Percentiles rank a stretch among this genome's conserved stretches.
phyloP scores from a whole-genome alignment of 2,797 vertebrate genomes.

The Neostethus bicornis region DNA sequence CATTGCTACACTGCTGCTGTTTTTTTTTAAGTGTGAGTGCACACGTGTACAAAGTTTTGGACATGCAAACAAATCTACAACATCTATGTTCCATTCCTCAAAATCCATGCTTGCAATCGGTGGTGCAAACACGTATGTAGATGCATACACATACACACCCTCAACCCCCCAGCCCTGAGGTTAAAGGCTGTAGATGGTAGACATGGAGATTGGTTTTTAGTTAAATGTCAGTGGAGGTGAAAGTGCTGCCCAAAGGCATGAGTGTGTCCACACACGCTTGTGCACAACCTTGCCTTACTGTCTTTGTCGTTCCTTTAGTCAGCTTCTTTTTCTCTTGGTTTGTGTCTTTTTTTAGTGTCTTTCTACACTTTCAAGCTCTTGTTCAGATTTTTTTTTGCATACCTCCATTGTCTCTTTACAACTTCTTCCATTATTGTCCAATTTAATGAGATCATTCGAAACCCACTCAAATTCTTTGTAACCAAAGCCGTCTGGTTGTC shows the following conservation, averaged over 20 bases:
- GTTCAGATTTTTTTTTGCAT: not conserved
- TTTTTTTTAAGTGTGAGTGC: not conserved
- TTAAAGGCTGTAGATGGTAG: constrained; percentile 75
- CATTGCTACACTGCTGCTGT: constrained; percentile 25
- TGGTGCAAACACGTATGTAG: constrained; percentile 18
- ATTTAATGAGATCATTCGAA: not conserved
- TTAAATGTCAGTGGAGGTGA: constrained; percentile 88
- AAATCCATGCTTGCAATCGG: constrained; percentile 19
- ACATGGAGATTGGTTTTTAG: constrained; percentile 84
- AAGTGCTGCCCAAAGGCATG: constrained; percentile 77
- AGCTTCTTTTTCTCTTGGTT: constrained; percentile 7
- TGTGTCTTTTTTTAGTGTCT: constrained; percentile 24
- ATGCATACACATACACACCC: constrained; percentile 34
- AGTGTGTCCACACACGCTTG: constrained; percentile 3
- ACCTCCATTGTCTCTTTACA: not conserved
- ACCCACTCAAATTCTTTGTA: too few relatives aligned
- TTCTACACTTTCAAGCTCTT: constrained; percentile 13
- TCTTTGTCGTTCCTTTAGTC: constrained; percentile 56
- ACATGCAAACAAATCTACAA: constrained; percentile 6
- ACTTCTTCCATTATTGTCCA: not conserved
- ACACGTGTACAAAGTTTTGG: not conserved
- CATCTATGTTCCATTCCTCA: not conserved
- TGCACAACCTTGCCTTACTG: constrained; percentile 23
- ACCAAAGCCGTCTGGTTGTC: too few relatives aligned
- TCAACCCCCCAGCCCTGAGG: constrained; percentile 65